Conservation (phyloP, 2,113 vertebrate species). For the Cololabis saira region DNA sequence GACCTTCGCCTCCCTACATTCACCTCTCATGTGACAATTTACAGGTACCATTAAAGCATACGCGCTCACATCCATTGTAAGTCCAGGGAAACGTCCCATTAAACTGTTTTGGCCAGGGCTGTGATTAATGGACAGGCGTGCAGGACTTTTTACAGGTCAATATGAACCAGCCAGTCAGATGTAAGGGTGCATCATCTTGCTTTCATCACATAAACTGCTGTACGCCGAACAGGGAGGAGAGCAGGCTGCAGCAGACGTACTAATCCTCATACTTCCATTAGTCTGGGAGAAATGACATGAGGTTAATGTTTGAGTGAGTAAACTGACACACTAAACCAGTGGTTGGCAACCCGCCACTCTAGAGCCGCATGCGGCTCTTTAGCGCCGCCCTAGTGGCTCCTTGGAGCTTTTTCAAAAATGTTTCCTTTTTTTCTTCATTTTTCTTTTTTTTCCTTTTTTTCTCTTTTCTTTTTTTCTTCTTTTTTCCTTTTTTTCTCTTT, state of each 20-base stretch:
- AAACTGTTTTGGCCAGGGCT: conserved; percentile 37
- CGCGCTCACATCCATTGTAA: conserved; percentile 14
- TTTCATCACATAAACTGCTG: conserved; percentile 11
- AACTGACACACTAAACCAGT: not conserved
- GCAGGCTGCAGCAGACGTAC: conserved; percentile 25
- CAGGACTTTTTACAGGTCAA: conserved; percentile 42
- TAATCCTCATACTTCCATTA: conserved; percentile 11
- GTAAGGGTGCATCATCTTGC: conserved; percentile 39
- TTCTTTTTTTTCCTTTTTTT: no score
- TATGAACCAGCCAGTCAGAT: conserved; percentile 37
- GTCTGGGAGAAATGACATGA: conserved; percentile 10
- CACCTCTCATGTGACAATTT: conserved; percentile 26
- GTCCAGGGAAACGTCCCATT: conserved; percentile 39
- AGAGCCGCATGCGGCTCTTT: no score
- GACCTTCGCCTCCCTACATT: no score
- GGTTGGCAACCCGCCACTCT: no score
- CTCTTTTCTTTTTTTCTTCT: no score
- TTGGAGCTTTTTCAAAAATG: no score
- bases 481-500: no score
- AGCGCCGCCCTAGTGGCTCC: no score
- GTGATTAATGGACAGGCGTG: conserved; percentile 48
- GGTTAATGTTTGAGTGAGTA: conserved; percentile 21
- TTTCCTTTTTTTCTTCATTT: no score
- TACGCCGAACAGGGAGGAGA: conserved; percentile 14
- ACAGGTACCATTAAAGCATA: conserved; percentile 33